Conservation (phyloP, 2,113 vertebrate species). For the Empidonax alnorum region DNA sequence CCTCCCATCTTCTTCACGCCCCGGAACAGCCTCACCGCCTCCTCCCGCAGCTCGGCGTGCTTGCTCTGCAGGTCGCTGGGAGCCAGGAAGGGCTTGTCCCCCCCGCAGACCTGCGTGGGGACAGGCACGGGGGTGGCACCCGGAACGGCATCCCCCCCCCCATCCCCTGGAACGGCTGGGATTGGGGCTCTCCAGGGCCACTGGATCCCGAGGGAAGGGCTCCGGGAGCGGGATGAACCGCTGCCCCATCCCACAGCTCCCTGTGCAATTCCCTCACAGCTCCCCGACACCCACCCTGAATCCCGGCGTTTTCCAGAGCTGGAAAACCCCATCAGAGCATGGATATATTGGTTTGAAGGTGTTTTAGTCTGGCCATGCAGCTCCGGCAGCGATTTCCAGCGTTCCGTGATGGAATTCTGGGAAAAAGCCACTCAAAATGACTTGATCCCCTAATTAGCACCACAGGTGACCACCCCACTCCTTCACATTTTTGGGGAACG, state of each 20-base stretch:
- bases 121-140: too few relatives aligned
- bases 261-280: neutral
- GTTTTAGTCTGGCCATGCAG: neutral
- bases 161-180: neutral
- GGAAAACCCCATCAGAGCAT: neutral
- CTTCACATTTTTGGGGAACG: neutral
- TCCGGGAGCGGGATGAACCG: rapidly evolving
- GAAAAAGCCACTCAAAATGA: neutral
- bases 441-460: neutral
- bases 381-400: neutral
- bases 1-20: conserved; percentile 99
- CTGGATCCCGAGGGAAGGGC: neutral
- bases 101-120: conserved; percentile 87
- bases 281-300: neutral
- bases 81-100: conserved; percentile 94
- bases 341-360: neutral
- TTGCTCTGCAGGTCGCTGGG: conserved; percentile 90
- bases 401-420: neutral
- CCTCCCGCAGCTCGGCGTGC: conserved; percentile 85
- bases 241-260: neutral
- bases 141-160: neutral
- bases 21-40: conserved; percentile 89
- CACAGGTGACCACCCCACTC: neutral
- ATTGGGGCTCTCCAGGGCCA: neutral
- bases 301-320: neutral